Evolutionary conservation across 2,797 vertebrate species (phyloP), one percentile per base, ranked within the genome.

Genomic region (Lacerta agilis): DNA sequence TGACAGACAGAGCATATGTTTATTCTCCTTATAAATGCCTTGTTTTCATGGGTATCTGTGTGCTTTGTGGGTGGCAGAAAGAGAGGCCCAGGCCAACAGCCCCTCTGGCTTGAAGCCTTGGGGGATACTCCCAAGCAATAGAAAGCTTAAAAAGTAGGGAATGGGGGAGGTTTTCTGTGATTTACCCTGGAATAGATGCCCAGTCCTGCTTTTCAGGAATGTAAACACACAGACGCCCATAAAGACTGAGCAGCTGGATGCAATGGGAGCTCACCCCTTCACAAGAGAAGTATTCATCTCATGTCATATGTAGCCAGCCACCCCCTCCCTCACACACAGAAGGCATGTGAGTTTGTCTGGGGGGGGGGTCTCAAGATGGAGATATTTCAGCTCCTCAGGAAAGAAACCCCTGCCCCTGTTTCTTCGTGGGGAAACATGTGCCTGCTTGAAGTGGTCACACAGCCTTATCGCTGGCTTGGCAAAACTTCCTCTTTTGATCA

Each of bases 381-480:
- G 82, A 79, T 90, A 79, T 86, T 73, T 78, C 0, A 0, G 83
- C 66, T 0, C 0, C 18, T 81, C n/a, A 78, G 89, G 89, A 36
- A 82, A 91, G 88, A 92, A 88, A 91, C 85, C 92, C 92, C 66
- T 58, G 75, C 66, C 41, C 82, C 89, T 20, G 20, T 92, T 94
- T 92, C 91, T 95, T 93, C 10, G 3, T 94, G 94, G 94, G 95
- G 49, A 93, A 94, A 81, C 93, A 87, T 3, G 29, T 4, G 58
- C 83, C 38, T 89, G 79, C 89, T 91, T 84, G 89, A 92, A 91
- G 88, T 92, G 91, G 91, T 89, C 82, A 77, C 92, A 61, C 88
- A 86, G 92, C 86, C 94, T 94, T 95, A 95, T 95, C 94, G 93
- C 88, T 94, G 88, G 79, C 87, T 93, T 92, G 72, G 72, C 69